Percentiles rank a stretch among this genome's conserved stretches.
Conservation (phyloP, 2,797 vertebrate genomes). For the Poeciliopsis gracilis region DNA sequence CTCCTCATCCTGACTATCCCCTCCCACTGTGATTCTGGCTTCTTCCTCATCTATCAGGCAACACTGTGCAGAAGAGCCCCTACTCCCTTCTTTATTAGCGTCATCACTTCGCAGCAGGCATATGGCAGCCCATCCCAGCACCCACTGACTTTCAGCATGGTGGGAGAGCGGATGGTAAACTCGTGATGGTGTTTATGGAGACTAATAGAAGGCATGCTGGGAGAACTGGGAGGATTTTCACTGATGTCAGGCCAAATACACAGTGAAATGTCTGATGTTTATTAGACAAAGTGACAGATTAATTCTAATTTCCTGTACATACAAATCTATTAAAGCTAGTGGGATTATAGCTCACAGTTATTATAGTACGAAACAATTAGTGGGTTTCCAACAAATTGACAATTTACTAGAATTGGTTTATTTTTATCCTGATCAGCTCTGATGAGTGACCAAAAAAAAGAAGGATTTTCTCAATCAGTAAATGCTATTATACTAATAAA, state of each 20-base stretch:
- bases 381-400: background rate
- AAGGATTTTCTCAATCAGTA: background rate
- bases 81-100: slow-evolving; percentile 68
- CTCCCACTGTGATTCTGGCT: slow-evolving; percentile 27
- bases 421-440: slow-evolving; percentile 2
- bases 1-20: slow-evolving; percentile 6
- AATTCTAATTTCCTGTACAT: background rate
- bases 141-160: slow-evolving; percentile 52
- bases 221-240: slow-evolving; percentile 36
- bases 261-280: slow-evolving; percentile 16
- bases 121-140: slow-evolving; percentile 62
- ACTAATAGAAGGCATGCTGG: slow-evolving; percentile 66
- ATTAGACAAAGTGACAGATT: background rate
- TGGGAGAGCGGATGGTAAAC: slow-evolving; percentile 53
- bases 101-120: slow-evolving; percentile 65
- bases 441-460: background rate
- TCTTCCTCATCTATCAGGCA: slow-evolving; percentile 29
- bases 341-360: background rate
- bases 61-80: slow-evolving; percentile 49
- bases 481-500: background rate
- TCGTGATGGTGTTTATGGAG: slow-evolving; percentile 61
- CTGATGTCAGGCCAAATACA: background rate
- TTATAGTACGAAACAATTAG: background rate
- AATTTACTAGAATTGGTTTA: background rate
- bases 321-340: background rate